phyloP scores from a whole-genome alignment of 2,113 vertebrate genomes.

The Ellobius talpinus region DNA sequence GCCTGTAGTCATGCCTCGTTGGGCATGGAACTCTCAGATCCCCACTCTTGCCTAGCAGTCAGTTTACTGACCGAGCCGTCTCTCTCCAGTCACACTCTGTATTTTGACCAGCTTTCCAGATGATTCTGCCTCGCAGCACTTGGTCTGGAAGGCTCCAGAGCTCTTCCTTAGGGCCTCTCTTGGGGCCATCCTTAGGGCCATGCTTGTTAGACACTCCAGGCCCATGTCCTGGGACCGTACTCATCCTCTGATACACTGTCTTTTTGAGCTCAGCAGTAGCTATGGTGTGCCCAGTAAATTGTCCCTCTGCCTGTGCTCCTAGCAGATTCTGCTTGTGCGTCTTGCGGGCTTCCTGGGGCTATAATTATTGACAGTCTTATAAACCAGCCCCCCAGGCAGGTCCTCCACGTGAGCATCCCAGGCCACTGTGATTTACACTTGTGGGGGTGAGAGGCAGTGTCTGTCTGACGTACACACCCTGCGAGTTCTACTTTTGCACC shows the following conservation, averaged over 20 bases:
- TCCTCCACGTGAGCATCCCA: background rate
- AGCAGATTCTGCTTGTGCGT: constrained; percentile 11
- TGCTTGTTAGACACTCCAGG: background rate
- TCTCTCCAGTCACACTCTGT: background rate
- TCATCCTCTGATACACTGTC: background rate
- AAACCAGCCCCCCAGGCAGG: constrained; percentile 24
- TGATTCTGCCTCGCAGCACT: background rate
- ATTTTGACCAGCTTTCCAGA: background rate
- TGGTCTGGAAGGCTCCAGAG: background rate
- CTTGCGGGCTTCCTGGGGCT: background rate
- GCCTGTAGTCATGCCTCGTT: background rate
- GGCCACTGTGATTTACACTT: constrained; percentile 69
- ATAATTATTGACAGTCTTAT: constrained; percentile 44
- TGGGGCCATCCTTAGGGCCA: background rate
- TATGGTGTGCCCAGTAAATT: constrained; percentile 68
- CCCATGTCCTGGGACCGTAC: background rate
- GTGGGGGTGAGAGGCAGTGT: constrained; percentile 74
- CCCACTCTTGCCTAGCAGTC: no score
- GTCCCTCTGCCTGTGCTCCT: constrained; percentile 25
- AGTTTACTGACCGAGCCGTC: background rate
- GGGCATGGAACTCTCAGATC: background rate
- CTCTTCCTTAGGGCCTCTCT: background rate
- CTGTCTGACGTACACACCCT: constrained; percentile 70
- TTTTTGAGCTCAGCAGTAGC: constrained; percentile 74
- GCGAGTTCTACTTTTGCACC: constrained; percentile 70